A percentile compares a stretch with the other conserved stretches of the same genome.
Conservation (phyloP, 2,113 vertebrate species). For the Microcebus tavaratra region DNA sequence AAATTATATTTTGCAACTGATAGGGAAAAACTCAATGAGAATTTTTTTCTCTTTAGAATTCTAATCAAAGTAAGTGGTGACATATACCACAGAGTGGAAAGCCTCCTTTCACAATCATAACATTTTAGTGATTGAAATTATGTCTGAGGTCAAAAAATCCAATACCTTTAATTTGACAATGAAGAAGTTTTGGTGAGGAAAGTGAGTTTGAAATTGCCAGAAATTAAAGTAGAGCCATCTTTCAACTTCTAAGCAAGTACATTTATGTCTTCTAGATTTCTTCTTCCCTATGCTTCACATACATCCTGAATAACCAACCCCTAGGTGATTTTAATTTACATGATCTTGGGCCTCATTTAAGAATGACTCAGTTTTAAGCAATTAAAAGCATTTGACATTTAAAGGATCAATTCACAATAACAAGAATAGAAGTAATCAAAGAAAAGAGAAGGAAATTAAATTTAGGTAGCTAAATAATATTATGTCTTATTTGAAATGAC, state of each 20-base stretch:
- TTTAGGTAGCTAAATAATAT: neutral
- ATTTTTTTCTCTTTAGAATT: neutral
- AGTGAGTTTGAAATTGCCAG: neutral
- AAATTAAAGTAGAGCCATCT: neutral
- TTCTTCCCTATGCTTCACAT: neutral
- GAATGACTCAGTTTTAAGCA: neutral
- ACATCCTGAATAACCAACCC: neutral
- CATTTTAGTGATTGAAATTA: neutral
- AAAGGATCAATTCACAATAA: neutral
- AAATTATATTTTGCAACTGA: neutral
- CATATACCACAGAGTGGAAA: neutral
- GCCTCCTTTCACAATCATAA: neutral
- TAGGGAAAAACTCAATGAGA: neutral
- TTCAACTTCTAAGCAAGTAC: neutral
- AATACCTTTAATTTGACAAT: neutral
- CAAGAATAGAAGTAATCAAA: neutral
- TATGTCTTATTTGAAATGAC: neutral
- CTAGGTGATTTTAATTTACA: neutral
- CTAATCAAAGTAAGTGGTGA: neutral
- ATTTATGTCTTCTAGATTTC: neutral
- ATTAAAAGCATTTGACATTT: neutral
- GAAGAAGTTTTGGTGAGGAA: neutral
- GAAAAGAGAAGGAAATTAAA: neutral
- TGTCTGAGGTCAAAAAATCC: neutral
- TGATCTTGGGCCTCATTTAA: neutral